Evolutionary conservation across 2,113 vertebrate genomes (phyloP), one percentile per base, ranked within the genome.

Genomic region (Syngnathus scovelli): DNA sequence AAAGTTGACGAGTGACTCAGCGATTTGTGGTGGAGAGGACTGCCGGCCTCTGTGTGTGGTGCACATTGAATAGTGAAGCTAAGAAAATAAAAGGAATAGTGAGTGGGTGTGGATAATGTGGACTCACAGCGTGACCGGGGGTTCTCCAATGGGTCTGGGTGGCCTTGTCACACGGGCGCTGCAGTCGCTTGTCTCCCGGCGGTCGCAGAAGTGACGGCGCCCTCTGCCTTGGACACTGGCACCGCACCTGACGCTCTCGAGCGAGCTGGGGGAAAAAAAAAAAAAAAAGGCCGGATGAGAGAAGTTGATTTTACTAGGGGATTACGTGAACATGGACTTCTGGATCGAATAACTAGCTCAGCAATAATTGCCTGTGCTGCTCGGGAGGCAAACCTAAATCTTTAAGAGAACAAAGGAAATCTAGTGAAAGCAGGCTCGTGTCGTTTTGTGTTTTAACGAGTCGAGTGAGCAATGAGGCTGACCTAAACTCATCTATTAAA

Each of bases 111-210:
- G 27, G 43, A 41, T 11, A 7, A 18, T 63, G 39, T 52, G 48
- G 64, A 88, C 90, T 90, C 70, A 90, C 90, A 41, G 83, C 51
- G 0, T 83, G 83, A 72, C 44, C 71, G 1, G 72, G 76, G 6
- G 82, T 76, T 76, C 87, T 89, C 86, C 83, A 85, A 64, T 84
- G 76, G 0, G 90, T 91, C 81, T 91, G 90, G 19, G 90, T 91
- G 71, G 88, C 83, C 70, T 91, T 91, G 81, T 91, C 88, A 36
- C 87, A 76, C 8, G 76, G 83, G 67, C 74, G 82, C 19, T 77
- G 84, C 38, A 54, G 72, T 66, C 78, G 72, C 76, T 61, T 87
- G 75, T 88, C 86, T 27, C 37, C 58, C 69, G 78, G 85, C 61
- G 66, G 81, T 49, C 71, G 77, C 21, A 81, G 44, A 41, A 74